phyloP scores from a whole-genome alignment of 2,888 invertebrate species.

The Sycophila texana region DNA sequence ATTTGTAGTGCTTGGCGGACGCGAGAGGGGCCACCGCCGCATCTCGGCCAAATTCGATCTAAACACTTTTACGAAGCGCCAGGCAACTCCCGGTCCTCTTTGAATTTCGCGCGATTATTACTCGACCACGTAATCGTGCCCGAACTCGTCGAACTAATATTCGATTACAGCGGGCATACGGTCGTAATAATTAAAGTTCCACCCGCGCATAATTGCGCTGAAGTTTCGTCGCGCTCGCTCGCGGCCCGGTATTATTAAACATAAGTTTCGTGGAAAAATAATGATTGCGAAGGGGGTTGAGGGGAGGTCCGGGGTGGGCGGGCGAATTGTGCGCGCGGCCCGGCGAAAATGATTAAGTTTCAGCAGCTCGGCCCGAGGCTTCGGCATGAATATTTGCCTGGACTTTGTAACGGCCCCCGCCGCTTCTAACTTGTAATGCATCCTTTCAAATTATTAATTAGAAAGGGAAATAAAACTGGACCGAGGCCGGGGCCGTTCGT shows the following conservation, averaged over 20 bases:
- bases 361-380: constrained; percentile 33
- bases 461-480: constrained; percentile 40
- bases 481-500: neutral
- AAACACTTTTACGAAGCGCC: constrained; percentile 39
- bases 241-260: constrained; percentile 33
- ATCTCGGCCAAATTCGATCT: constrained; percentile 16
- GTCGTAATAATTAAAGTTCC: constrained; percentile 48
- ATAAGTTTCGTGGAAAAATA: constrained; percentile 51
- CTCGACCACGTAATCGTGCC: too few species aligned
- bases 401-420: constrained; percentile 46
- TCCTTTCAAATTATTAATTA: constrained; percentile 56
- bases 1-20: constrained; percentile 21
- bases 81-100: constrained; percentile 12
- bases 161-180: constrained; percentile 3
- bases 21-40: neutral
- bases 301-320: too few species aligned
- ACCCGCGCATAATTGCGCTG: constrained; percentile 43
- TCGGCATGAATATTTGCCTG: constrained; percentile 46
- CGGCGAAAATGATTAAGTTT: constrained; percentile 54
- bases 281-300: constrained; percentile 50
- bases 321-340: constrained; percentile 33
- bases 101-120: constrained; percentile 14
- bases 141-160: neutral
- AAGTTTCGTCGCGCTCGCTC: constrained; percentile 2
- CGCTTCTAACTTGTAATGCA: constrained; percentile 53